These are phyloP conservation scores for Falco naumanni DNA, from an alignment of 2,797 vertebrate species.

Conservation along the genomic window DNA sequence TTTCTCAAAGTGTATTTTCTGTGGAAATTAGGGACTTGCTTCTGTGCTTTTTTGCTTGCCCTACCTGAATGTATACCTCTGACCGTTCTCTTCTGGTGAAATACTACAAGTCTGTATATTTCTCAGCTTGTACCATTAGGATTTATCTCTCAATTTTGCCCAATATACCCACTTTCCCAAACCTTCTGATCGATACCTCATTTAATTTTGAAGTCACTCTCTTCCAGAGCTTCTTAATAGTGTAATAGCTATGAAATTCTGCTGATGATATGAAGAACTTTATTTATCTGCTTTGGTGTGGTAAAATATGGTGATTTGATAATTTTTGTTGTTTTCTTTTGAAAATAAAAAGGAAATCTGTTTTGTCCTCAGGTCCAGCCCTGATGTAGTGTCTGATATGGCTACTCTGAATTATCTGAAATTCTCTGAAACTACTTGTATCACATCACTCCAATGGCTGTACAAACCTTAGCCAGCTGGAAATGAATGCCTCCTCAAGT, in stretches of 20 bases:
- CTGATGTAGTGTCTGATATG: neutral
- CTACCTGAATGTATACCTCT: neutral
- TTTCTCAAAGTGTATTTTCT: neutral
- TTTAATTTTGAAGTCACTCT: neutral
- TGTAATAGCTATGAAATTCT: neutral
- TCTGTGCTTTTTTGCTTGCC: accelerated
- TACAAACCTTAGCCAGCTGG: neutral
- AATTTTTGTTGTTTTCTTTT: neutral
- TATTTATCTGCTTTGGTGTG: neutral
- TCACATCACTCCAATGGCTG: neutral
- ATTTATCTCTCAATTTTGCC: neutral
- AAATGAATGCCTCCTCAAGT: neutral
- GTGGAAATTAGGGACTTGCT: neutral
- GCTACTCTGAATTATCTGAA: neutral
- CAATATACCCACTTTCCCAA: neutral
- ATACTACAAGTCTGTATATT: neutral
- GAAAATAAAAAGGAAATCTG: neutral
- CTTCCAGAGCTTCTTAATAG: neutral
- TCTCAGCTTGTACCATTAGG: neutral
- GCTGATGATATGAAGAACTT: neutral
- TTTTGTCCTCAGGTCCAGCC: neutral
- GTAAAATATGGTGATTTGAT: neutral
- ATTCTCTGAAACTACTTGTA: neutral
- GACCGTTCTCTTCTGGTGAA: neutral
- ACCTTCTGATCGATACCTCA: neutral